Evolutionary conservation across 2,888 invertebrate species (phyloP).

Genomic region (Helobdella robusta): DNA sequence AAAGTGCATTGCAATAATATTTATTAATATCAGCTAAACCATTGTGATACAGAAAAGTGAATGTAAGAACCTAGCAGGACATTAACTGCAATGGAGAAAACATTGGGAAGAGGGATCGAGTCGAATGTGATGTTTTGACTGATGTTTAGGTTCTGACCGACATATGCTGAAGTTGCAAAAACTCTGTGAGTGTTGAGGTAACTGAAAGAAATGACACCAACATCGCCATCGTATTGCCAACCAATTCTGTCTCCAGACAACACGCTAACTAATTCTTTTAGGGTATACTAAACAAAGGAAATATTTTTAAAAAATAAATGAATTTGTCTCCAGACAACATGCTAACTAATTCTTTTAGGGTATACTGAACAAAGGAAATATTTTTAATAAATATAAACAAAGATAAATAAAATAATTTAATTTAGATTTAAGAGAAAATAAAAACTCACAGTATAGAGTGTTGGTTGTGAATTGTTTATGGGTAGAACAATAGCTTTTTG

Average conservation of each 20-base stretch:
- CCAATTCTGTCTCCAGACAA: constrained; percentile 30
- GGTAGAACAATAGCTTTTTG: too few relatives aligned
- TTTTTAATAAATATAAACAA: too few relatives aligned
- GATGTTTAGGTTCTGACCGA: constrained; percentile 7
- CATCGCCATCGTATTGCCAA: constrained; percentile 29
- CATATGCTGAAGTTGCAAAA: constrained; percentile 20
- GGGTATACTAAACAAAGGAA: constrained; percentile 30
- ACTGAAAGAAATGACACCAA: constrained; percentile 30
- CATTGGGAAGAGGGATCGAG: constrained; percentile 24
- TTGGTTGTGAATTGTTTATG: too few relatives aligned
- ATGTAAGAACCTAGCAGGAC: constrained; percentile 21
- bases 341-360: constrained; percentile 24
- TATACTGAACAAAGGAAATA: too few relatives aligned
- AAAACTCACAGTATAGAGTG: too few relatives aligned
- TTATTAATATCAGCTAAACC: not conserved
- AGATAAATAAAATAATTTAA: too few relatives aligned
- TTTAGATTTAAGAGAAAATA: too few relatives aligned
- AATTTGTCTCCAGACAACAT: constrained; percentile 24
- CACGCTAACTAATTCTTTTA: constrained; percentile 23
- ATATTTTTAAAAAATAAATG: too few relatives aligned
- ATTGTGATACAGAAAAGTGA: too few relatives aligned
- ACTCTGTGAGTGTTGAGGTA: constrained; percentile 29
- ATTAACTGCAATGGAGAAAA: constrained; percentile 30
- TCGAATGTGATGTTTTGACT: constrained; percentile 24
- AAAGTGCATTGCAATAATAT: not conserved